Conservation (phyloP, 2,797 vertebrate genomes). For the Tamandua tetradactyla region DNA sequence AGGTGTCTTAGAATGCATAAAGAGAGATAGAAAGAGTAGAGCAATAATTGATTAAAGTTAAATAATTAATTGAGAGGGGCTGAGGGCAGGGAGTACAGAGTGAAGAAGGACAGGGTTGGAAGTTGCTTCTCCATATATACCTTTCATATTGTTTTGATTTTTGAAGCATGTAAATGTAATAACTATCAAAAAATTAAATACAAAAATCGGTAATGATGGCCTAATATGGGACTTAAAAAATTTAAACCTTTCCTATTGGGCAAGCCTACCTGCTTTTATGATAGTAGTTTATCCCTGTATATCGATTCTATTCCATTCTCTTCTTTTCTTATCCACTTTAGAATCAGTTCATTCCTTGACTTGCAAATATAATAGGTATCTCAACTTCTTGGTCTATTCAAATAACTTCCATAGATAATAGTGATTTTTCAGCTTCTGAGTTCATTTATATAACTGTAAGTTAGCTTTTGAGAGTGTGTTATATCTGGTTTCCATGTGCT, state of each 20-base stretch:
- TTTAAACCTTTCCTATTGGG: neutral
- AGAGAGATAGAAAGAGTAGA: neutral
- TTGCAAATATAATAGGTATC: neutral
- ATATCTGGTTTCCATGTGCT: neutral
- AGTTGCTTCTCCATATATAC: neutral
- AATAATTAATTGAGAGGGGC: neutral
- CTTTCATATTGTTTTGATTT: constrained; percentile 30
- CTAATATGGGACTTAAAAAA: neutral
- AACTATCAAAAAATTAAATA: constrained; percentile 5
- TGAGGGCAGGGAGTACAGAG: neutral
- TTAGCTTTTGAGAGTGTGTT: neutral
- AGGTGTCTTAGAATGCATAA: neutral
- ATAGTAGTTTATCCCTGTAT: neutral
- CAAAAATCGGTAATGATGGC: neutral
- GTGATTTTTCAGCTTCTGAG: neutral
- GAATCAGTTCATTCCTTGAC: constrained; percentile 12
- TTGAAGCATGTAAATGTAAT: neutral
- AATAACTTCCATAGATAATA: neutral
- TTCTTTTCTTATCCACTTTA: neutral
- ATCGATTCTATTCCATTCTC: neutral
- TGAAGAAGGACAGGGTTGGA: neutral
- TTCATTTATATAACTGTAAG: constrained; percentile 23
- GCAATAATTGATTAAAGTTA: neutral
- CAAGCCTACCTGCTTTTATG: neutral
- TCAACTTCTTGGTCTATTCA: neutral